Conservation (phyloP, 2,888 invertebrate species). For the Hylaea fasciaria region DNA sequence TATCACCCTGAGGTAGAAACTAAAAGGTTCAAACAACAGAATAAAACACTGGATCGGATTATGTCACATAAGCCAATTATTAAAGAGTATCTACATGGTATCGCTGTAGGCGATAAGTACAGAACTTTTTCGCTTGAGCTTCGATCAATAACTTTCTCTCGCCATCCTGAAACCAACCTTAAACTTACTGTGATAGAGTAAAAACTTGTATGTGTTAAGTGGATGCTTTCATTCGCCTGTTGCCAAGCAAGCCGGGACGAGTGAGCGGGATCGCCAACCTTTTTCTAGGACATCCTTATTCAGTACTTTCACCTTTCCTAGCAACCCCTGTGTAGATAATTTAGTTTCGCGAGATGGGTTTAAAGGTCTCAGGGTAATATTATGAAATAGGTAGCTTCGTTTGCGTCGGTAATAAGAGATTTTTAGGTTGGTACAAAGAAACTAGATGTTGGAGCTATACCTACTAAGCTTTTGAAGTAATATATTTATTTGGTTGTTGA, state of each 20-base stretch:
- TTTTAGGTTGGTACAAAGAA: conserved; percentile 11
- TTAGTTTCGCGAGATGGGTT: conserved; percentile 28
- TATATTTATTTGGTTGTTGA: conserved; percentile 5
- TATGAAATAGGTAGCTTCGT: conserved; percentile 20
- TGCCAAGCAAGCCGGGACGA: conserved; percentile 73
- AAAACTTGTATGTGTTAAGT: conserved; percentile 37
- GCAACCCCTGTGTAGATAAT: conserved; percentile 31
- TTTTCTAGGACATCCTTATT: conserved; percentile 71
- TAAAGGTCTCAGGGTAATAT: conserved; percentile 14
- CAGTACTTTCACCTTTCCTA: conserved; percentile 70
- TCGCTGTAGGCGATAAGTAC: conserved; percentile 74
- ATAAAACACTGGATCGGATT: conserved; percentile 37
- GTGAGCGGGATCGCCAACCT: conserved; percentile 73
- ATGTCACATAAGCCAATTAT: conserved; percentile 63
- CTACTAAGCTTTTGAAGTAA: neutral
- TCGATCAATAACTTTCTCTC: conserved; percentile 73
- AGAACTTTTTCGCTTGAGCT: conserved; percentile 80
- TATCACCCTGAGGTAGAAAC: too few species aligned
- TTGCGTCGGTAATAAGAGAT: conserved; percentile 12
- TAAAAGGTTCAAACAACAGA: conserved; percentile 1
- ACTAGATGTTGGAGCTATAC: neutral
- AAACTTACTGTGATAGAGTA: conserved; percentile 17
- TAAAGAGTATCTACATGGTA: conserved; percentile 64
- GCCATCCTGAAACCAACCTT: conserved; percentile 42
- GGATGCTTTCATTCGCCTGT: conserved; percentile 75